These are phyloP conservation scores for Gallinago stenura DNA, from an alignment of 2,797 vertebrate genomes.

Conservation along the genomic window DNA sequence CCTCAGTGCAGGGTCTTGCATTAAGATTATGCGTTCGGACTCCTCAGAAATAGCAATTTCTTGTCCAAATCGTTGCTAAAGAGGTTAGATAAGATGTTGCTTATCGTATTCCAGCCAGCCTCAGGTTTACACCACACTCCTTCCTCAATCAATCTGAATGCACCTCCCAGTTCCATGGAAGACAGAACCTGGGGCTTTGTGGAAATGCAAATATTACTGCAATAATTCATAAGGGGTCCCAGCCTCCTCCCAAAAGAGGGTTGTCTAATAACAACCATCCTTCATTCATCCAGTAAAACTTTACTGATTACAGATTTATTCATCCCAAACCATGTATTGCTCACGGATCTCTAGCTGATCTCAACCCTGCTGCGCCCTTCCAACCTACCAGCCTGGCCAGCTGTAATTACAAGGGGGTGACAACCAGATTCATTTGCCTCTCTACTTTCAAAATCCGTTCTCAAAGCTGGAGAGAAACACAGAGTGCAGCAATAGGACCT, in stretches of 20 bases:
- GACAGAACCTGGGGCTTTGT: not conserved
- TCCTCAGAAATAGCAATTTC: not conserved
- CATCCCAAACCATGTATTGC: rapidly evolving
- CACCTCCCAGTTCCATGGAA: not conserved
- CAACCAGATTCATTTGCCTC: not conserved
- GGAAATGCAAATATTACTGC: not conserved
- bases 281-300: not conserved
- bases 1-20: not conserved
- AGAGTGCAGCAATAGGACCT: not conserved
- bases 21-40: not conserved
- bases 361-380: not conserved
- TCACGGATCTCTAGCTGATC: not conserved
- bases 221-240: not conserved
- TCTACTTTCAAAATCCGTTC: not conserved
- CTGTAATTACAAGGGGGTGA: not conserved
- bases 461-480: not conserved
- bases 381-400: not conserved
- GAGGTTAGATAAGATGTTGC: not conserved
- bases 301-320: not conserved
- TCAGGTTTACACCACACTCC: not conserved
- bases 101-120: not conserved
- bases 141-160: not conserved
- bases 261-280: not conserved
- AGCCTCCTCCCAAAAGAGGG: not conserved
- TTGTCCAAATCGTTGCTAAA: not conserved